These are phyloP conservation scores for Galaxea fascicularis DNA, from an alignment of 92 coral and sea anemone genomes.

Conservation along the genomic window DNA sequence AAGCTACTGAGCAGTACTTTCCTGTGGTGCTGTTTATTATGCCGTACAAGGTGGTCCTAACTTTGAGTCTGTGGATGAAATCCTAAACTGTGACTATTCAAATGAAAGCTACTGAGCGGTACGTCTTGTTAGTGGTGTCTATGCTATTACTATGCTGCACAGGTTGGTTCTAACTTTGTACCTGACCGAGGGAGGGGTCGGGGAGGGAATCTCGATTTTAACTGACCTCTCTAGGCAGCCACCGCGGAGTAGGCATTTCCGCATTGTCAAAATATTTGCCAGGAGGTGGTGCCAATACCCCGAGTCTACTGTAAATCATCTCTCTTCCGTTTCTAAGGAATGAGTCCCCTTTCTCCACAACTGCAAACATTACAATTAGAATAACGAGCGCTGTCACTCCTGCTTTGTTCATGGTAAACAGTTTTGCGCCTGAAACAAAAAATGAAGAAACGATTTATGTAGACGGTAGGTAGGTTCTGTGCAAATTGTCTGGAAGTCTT, in stretches of 20 bases:
- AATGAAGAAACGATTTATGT: too few species aligned
- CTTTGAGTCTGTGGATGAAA: too few species aligned
- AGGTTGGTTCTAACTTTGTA: background rate
- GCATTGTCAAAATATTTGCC: background rate
- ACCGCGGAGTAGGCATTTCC: background rate
- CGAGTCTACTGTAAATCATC: background rate
- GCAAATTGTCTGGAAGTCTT: too few species aligned
- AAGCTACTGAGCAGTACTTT: constrained; percentile 5
- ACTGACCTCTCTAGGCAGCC: constrained; percentile 3
- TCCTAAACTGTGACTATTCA: constrained; percentile 1
- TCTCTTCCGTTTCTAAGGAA: constrained; percentile 25
- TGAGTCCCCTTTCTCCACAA: constrained; percentile 27
- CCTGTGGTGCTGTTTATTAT: background rate
- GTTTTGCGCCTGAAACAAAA: too few species aligned
- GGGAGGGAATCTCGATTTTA: background rate
- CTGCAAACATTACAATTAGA: constrained; percentile 5
- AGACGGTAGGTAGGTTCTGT: too few species aligned
- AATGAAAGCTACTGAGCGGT: background rate
- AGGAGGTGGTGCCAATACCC: background rate
- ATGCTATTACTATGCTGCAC: background rate
- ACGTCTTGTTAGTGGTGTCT: background rate
- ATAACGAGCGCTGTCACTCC: background rate
- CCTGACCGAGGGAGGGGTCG: too few species aligned
- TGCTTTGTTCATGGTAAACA: background rate
- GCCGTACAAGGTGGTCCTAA: background rate